phyloP scores from a whole-genome alignment of 2,113 vertebrate species.

The Gobio gobio region DNA sequence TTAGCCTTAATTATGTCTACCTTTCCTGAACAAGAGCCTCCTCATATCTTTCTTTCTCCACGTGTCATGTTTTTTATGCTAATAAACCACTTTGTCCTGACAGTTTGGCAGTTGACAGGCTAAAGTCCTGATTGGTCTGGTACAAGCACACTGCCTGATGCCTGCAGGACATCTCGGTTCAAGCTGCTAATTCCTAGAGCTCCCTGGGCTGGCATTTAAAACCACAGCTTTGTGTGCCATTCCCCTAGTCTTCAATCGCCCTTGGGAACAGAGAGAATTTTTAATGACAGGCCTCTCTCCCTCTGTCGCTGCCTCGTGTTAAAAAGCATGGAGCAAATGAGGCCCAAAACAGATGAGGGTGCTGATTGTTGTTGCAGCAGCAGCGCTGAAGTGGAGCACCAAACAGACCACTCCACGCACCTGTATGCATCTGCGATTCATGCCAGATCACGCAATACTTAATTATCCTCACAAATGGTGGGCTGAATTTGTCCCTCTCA shows the following conservation, averaged over 20 bases:
- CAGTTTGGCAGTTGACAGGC: neutral
- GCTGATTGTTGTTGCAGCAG: constrained; percentile 41
- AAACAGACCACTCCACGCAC: constrained; percentile 54
- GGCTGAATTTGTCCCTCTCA: neutral
- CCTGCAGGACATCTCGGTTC: constrained; percentile 42
- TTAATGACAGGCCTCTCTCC: constrained; percentile 53
- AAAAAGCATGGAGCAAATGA: constrained; percentile 50
- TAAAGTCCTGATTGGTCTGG: constrained; percentile 30
- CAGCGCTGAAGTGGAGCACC: constrained; percentile 54
- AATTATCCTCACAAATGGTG: constrained; percentile 23
- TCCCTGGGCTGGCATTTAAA: constrained; percentile 62
- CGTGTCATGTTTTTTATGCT: neutral
- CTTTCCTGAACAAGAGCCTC: neutral
- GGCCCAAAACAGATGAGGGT: constrained; percentile 42
- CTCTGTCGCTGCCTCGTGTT: constrained; percentile 13
- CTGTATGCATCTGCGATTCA: constrained; percentile 54
- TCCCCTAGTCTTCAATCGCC: constrained; percentile 57
- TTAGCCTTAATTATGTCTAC: neutral
- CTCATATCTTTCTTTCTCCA: neutral
- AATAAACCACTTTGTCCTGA: neutral
- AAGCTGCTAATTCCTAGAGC: constrained; percentile 44
- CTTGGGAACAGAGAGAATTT: constrained; percentile 59
- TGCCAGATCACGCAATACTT: constrained; percentile 37
- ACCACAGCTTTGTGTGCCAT: constrained; percentile 48
- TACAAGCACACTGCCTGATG: constrained; percentile 37